Evolutionary conservation across 2,113 vertebrate species (phyloP), one percentile per base, ranked within the genome.

Genomic region (Elephantulus edwardii): DNA sequence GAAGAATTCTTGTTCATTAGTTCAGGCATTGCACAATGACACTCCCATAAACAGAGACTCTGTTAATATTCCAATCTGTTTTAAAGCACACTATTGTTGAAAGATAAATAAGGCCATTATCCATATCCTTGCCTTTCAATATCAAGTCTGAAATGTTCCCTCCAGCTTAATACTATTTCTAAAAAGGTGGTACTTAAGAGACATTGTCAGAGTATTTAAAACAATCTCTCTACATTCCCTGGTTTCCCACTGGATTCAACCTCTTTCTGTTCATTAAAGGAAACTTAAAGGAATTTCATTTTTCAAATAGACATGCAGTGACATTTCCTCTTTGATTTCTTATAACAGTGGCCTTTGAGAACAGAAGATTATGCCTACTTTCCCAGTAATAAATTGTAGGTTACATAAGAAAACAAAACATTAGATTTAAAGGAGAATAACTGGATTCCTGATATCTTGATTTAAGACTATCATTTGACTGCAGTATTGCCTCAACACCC

Each of bases 311-410:
- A 52, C 70, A 79, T 30, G 74, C 72, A n/a, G 9, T 52, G 74
- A 26, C 74, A 71, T 71, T 93, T 95, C 72, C 68, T 76, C 62
- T 77, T 83, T 87, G 48, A 83, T 30, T 54, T 60, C 33, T 78
- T 76, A 28, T 60, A 78, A 85, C 85, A 40, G 24, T 38, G 54
- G 64, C n/a, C 75, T 89, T 50, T 54, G 70, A 76, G 79, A 78
- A 64, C 33, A 82, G 38, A 68, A 83, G 54, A 82, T 20, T 40
- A 6, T 44, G 22, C 66, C 84, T 81, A 4, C 68, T 68, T 93
- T 82, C 50, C 52, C 12, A 40, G 44, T 62, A 66, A 88, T 91
- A 82, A 92, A 85, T 72, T 50, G 71, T 71, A 82, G 48, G 26
- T 89, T 89, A n/a, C 71, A 35, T 52, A 72, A 92, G 77, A 56